Evolutionary conservation across 2,797 vertebrate species (phyloP), one percentile per base, ranked within the genome.

Genomic region (Neosilurus mollespiculum): DNA sequence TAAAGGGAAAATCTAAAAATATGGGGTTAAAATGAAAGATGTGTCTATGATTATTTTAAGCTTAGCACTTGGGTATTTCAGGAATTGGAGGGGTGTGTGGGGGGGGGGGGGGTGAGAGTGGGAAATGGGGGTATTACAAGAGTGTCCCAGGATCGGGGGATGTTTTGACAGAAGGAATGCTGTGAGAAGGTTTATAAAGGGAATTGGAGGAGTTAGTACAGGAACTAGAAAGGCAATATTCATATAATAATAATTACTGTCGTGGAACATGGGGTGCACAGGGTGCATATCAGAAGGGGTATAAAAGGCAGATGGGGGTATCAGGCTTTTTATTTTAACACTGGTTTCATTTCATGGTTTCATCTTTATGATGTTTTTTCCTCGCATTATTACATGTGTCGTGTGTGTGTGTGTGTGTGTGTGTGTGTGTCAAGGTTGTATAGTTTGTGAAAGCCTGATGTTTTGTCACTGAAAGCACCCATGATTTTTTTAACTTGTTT

Each of bases 361-460:
- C 64, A 16, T 12, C 20, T 71, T 11, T 18, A 49, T 11, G 22
- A 71, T n/a, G 2, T 72, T 54, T 53, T 16, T n/a, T 72, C 9
- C 12, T 54, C 20, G 1, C 9, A 3, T 73, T 30, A 12, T 30
- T 16, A 26, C 30, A 30, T 30, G 2, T 30, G 30, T 30, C 1
- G 18, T 43, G 58, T 66, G 77, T 69, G 64, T 67, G 43, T 80
- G 78, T 80, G 64, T 80, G 43, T 80, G 49, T 80, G 65, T 70
- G 18, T 51, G 0, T 72, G 9, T 15, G 24, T 73, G 22, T 73
- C 30, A 30, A 18, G 5, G 24, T 22, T 56, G 18, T 67, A 49
- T 80, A 67, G 49, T 26, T 53, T 65, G 43, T 65, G 15, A 51
- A 4, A 59, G 53, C 18, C 22, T 10, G 3, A 16, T 0, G 18